Evolutionary conservation across 1,140 invertebrate genomes (phyloP), one percentile per base, ranked within the genome.

Genomic region (Drosophila quadrilineata): DNA sequence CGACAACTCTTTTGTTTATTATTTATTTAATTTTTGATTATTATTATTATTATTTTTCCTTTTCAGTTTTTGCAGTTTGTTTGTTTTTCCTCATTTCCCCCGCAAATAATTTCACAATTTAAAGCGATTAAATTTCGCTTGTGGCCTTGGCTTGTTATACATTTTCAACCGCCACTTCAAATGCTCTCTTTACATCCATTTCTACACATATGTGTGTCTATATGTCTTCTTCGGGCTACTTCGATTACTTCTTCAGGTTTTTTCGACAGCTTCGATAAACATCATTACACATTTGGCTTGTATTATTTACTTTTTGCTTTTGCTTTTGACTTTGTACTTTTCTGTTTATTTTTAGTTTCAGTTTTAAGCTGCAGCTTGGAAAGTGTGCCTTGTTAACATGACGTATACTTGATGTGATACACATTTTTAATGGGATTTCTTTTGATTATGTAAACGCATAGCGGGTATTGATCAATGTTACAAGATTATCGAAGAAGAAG

Each of bases 31-130:
- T n/a, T n/a, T n/a, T n/a, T n/a, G n/a, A n/a, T n/a, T n/a, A 73
- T 84, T 77, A 77, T 77, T 64, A 77, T 84, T 77, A 84, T 77
- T 64, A 63, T 50, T 48, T 58, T 41, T 58, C 35, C 28, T 56
- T 22, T 64, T 33, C 35, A 62, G 50, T 54, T 67, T n/a, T n/a
- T n/a, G n/a, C 53, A 57, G 54, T 24, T 56, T 67, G 8, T 33
- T 56, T 75, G 49, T 72, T 69, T 57, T n/a, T n/a, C n/a, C n/a
- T n/a, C n/a, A 43, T 33, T 65, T 54, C 41, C 6, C n/a, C n/a
- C n/a, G n/a, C n/a, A 56, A 75, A 70, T 82, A 82, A 84, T 82
- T 82, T 82, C 73, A 82, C 77, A 82, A n/a, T 84, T 77, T 74
- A 67, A 84, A 66, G 77, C 77, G 77, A 77, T 82, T 82, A 82